Evolutionary conservation across 2,113 vertebrate species (phyloP), one percentile per base, ranked within the genome.

Genomic region (Gallinago paraguaiae): DNA sequence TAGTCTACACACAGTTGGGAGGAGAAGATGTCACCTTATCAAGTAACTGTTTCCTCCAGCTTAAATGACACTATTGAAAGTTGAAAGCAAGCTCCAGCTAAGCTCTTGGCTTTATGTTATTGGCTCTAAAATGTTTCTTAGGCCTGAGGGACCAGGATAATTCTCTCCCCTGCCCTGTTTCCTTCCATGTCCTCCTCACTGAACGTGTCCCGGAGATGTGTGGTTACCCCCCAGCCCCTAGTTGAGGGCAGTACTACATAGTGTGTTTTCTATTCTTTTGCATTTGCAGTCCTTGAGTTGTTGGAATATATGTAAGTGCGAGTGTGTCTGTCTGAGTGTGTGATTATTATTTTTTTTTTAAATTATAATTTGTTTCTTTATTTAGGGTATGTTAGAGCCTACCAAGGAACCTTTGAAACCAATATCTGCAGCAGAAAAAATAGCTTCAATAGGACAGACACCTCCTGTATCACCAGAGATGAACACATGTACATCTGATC

Each of bases 321-420:
- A 3, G 0, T 77, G 27, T 92, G 12, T 69, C 7, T 80, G 30
- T 48, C 7, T 39, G 17, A 8, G 4, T 2, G 1, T 31, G 30
- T 85, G 14, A 9, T 9, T 41, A 48, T 24, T 35, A 13, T 28
- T 13, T 37, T 64, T 31, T 27, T 59, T 30, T 35, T 31, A n/a
- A n/a, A 5, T 74, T 25, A 50, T 72, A 30, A 17, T 72, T 88
- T 88, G 16, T 96, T 84, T 65, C 18, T 82, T 96, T 92, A 45
- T 94, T 94, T 96, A 99, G 99, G 99, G 98, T 96, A 98, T 99
- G 98, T 98, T 99, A 96, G 99, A 99, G 86, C 98, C 99, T 91
- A 99, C 98, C 96, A 99, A 99, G 99, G 99, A 99, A 96, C 97
- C 98, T 92, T 83, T 98, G 93, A 98, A 99, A 97, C 98, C 99